A percentile compares a stretch with the other conserved stretches of the same genome.
Evolutionary conservation across 2,888 invertebrate species (phyloP).

Genomic region (Mycalesis mineus): DNA sequence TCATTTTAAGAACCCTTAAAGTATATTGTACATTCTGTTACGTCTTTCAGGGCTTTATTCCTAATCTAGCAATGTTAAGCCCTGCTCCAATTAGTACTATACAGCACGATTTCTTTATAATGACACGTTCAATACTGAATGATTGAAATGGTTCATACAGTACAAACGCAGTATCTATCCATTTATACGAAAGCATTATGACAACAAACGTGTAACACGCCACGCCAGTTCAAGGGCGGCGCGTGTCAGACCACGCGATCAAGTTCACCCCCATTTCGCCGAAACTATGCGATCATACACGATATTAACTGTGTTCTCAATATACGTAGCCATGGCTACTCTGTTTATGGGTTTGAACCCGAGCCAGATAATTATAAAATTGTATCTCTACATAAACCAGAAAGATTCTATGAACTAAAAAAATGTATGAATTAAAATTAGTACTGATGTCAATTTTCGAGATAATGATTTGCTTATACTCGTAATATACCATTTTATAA

Average conservation of each 20-base stretch:
- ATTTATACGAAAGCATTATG: neutral
- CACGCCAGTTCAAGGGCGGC: constrained; percentile 32
- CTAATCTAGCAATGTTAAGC: too few relatives aligned
- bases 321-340: constrained; percentile 27
- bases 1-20: too few relatives aligned
- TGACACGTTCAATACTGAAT: neutral
- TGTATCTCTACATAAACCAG: neutral
- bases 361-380: neutral
- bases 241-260: constrained; percentile 27
- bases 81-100: too few relatives aligned
- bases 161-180: neutral
- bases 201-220: constrained; percentile 9
- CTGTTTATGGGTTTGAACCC: constrained; percentile 19
- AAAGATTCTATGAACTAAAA: neutral
- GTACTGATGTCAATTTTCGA: too few relatives aligned
- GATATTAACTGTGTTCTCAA: constrained; percentile 29
- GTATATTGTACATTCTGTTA: too few relatives aligned
- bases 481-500: too few relatives aligned
- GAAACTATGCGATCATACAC: constrained; percentile 31
- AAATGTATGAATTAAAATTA: too few relatives aligned
- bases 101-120: neutral
- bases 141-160: neutral
- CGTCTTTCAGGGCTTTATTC: too few relatives aligned
- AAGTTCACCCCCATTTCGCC: constrained; percentile 28
- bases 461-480: too few relatives aligned